A percentile compares a stretch with the other conserved stretches of the same genome.
Conservation (phyloP, 2,113 vertebrate species). For the Pseudonaja textilis region DNA sequence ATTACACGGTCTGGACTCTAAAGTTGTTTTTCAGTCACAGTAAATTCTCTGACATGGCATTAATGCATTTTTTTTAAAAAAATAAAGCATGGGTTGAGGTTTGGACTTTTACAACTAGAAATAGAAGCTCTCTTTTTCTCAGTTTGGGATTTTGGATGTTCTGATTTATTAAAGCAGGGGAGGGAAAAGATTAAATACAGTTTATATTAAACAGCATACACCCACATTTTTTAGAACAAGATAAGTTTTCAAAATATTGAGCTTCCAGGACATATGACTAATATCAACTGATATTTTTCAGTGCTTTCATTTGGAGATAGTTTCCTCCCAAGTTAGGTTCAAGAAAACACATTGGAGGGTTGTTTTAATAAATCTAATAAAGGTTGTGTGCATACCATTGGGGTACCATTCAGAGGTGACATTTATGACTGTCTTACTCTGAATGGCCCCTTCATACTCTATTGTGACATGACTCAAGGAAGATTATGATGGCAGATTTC, state of each 20-base stretch:
- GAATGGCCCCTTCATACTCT: not conserved
- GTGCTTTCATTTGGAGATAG: not conserved
- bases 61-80: slow-evolving; percentile 58
- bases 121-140: slow-evolving; percentile 56
- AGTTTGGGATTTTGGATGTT: slow-evolving; percentile 20
- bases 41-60: slow-evolving; percentile 56
- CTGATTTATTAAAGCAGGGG: slow-evolving; percentile 41
- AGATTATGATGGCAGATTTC: not conserved
- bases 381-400: not conserved
- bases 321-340: not conserved
- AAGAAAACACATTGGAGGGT: accelerated
- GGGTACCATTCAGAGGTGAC: not conserved
- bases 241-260: accelerated
- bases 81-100: slow-evolving; percentile 56
- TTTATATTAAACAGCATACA: slow-evolving; percentile 43
- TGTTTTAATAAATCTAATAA: not conserved
- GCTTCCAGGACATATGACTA: not conserved
- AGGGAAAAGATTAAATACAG: slow-evolving; percentile 35
- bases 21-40: slow-evolving; percentile 54
- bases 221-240: slow-evolving; percentile 22
- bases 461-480: not conserved
- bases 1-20: slow-evolving; percentile 53
- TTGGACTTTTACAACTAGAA: slow-evolving; percentile 50
- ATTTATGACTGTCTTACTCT: not conserved
- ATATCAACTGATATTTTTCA: not conserved